Percentiles rank a stretch among this genome's conserved stretches.
phyloP scores from a whole-genome alignment of 1,140 invertebrate genomes.

The Papilio glaucus region DNA sequence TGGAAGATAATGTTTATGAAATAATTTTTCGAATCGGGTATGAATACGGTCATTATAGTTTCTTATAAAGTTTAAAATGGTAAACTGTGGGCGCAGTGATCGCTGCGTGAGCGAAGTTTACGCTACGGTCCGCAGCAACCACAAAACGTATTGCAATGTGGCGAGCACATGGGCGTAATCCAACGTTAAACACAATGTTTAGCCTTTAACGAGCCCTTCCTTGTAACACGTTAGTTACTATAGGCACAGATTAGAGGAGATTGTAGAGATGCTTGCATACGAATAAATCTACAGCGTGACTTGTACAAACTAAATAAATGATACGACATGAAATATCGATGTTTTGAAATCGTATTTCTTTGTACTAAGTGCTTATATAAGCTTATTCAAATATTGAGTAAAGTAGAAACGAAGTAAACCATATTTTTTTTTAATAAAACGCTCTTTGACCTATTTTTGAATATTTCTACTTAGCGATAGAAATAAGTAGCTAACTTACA shows the following conservation, averaged over 20 bases:
- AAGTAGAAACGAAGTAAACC: too few relatives aligned
- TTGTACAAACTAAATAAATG: not conserved
- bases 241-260: constrained; percentile 5
- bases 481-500: too few relatives aligned
- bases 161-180: constrained; percentile 61
- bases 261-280: not conserved
- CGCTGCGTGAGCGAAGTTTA: constrained; percentile 30
- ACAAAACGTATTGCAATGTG: constrained; percentile 62
- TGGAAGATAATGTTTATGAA: not conserved
- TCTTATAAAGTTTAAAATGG: not conserved
- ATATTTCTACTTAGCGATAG: too few relatives aligned
- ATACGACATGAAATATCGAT: not conserved
- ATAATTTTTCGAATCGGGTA: constrained; percentile 7
- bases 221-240: constrained; percentile 42
- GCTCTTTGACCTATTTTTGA: too few relatives aligned
- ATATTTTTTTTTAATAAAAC: too few relatives aligned
- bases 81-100: not conserved
- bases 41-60: constrained; percentile 16
- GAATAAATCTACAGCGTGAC: not conserved
- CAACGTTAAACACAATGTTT: constrained; percentile 52
- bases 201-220: constrained; percentile 43
- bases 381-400: too few relatives aligned
- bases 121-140: constrained; percentile 41
- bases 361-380: too few relatives aligned
- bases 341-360: not conserved